Percentiles rank a stretch among this genome's conserved stretches.
phyloP scores from a whole-genome alignment of 2,797 vertebrate species.

The Synaphobranchus kaupii region DNA sequence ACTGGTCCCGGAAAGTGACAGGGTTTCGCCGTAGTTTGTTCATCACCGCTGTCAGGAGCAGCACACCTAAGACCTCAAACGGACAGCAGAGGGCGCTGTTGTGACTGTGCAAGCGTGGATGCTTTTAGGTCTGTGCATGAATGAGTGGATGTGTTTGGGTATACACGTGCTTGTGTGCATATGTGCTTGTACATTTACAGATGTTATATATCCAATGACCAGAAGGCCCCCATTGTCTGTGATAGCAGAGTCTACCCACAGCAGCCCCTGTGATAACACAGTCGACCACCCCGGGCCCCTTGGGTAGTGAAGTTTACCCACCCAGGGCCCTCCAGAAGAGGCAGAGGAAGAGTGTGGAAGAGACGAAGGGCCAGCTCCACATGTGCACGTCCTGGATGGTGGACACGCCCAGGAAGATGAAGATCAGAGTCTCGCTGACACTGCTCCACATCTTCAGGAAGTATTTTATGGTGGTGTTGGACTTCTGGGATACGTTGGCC shows the following conservation, averaged over 20 bases:
- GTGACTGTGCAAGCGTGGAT: background rate
- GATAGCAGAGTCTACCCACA: background rate
- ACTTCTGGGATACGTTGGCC: slow-evolving; percentile 92
- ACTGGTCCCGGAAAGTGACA: slow-evolving; percentile 90
- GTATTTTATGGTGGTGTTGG: slow-evolving; percentile 98
- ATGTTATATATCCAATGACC: background rate
- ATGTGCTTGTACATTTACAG: background rate
- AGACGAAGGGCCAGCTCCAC: slow-evolving; percentile 97
- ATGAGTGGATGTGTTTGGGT: background rate
- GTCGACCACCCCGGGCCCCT: slow-evolving; percentile 49
- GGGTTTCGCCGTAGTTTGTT: slow-evolving; percentile 73
- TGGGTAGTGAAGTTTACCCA: slow-evolving; percentile 61
- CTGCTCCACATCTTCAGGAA: slow-evolving; percentile 99
- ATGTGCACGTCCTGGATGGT: slow-evolving; percentile 80
- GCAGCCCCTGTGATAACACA: background rate
- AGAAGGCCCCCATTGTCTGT: background rate
- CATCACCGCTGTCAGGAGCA: slow-evolving; percentile 89
- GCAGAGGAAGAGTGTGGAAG: slow-evolving; percentile 87
- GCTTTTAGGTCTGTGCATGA: background rate
- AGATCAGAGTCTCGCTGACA: slow-evolving; percentile 96
- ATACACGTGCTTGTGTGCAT: background rate
- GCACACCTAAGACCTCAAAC: slow-evolving; percentile 77
- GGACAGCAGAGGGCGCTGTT: background rate
- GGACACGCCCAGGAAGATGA: slow-evolving; percentile 95
- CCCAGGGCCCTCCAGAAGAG: slow-evolving; percentile 89